Evolutionary conservation across 2,888 invertebrate species (phyloP).

Genomic region (Calameuta idolon): DNA sequence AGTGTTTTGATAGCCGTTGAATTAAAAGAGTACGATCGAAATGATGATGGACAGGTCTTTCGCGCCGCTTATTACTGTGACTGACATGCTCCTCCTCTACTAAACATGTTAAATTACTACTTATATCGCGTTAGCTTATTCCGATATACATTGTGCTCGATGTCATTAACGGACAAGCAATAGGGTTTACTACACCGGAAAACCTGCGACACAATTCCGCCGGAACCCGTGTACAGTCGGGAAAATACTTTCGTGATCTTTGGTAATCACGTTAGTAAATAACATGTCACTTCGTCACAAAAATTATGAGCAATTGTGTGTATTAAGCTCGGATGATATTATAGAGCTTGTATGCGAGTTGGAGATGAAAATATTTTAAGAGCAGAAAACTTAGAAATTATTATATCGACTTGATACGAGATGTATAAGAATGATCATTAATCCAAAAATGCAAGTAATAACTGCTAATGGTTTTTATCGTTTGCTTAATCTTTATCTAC

Average conservation of each 20-base stretch:
- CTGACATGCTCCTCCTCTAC: constrained; percentile 37
- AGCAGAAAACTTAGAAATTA: not conserved
- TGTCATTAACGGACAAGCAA: not conserved
- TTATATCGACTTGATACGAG: not conserved
- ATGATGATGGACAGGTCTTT: constrained; percentile 56
- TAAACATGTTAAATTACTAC: not conserved
- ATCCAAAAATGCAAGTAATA: not conserved
- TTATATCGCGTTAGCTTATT: constrained; percentile 1
- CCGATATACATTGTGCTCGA: not conserved
- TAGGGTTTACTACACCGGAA: constrained; percentile 25
- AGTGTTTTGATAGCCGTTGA: constrained; percentile 1
- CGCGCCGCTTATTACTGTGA: constrained; percentile 50
- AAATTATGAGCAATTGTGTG: not conserved
- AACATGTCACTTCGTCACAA: not conserved
- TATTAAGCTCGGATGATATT: not conserved
- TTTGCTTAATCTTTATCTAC: not conserved
- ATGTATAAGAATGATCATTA: not conserved
- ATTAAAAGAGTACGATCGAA: constrained; percentile 22
- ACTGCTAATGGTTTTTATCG: not conserved
- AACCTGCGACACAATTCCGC: constrained; percentile 24
- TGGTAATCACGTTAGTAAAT: not conserved
- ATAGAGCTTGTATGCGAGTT: not conserved
- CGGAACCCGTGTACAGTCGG: constrained; percentile 31
- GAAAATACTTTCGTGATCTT: constrained; percentile 9
- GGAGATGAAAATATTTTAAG: not conserved